These are phyloP conservation scores for Helicoverpa armigera DNA, from an alignment of 1,140 invertebrate species.

Conservation along the genomic window DNA sequence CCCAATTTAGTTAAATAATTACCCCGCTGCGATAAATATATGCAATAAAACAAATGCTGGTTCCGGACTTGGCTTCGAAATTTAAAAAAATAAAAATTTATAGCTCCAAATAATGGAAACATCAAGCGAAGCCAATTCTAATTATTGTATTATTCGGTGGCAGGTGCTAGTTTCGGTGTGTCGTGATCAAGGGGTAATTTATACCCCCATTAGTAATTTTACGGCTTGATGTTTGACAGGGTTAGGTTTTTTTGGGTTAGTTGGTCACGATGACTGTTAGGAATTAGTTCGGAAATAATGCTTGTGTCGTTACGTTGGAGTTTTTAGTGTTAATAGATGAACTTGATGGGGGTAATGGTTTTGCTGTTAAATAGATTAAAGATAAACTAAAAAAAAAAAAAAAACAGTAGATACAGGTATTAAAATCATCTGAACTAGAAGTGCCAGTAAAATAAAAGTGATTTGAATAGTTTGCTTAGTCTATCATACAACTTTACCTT, in stretches of 20 bases:
- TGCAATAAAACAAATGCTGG: slow-evolving; percentile 45
- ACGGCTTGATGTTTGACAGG: slow-evolving; percentile 54
- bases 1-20: slow-evolving; percentile 31
- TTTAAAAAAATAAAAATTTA: slow-evolving; percentile 37
- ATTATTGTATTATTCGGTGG: slow-evolving; percentile 66
- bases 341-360: background rate
- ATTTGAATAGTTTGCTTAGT: too few relatives aligned
- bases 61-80: slow-evolving; percentile 8
- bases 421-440: too few relatives aligned
- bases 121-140: slow-evolving; percentile 54
- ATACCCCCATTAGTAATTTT: slow-evolving; percentile 69
- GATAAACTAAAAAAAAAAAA: too few relatives aligned
- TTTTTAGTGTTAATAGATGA: slow-evolving; percentile 1
- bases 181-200: slow-evolving; percentile 62
- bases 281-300: slow-evolving; percentile 14
- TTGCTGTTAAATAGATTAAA: background rate
- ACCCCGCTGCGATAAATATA: slow-evolving; percentile 26
- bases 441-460: too few relatives aligned
- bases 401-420: too few relatives aligned
- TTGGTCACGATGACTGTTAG: slow-evolving; percentile 28
- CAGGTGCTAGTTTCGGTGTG: slow-evolving; percentile 58
- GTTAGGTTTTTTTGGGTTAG: slow-evolving; percentile 41
- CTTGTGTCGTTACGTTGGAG: background rate
- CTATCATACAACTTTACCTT: too few relatives aligned
- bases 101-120: slow-evolving; percentile 42